A percentile compares a stretch with the other conserved stretches of the same genome.
phyloP scores from a whole-genome alignment of 2,113 vertebrate species.

The Anarhynchus alexandrinus region DNA sequence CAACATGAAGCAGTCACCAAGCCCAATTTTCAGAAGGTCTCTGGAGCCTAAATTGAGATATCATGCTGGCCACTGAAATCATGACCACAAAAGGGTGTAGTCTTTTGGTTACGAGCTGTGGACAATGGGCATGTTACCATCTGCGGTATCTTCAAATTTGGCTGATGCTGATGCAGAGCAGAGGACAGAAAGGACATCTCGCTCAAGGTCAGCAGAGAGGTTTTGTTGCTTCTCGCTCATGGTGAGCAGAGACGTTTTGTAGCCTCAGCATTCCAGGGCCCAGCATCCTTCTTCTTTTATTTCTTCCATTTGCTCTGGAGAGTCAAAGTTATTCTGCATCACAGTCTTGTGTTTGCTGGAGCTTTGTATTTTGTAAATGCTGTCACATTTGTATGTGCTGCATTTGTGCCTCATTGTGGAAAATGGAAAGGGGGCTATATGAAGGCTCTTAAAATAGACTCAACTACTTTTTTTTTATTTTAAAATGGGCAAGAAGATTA shows the following conservation, averaged over 20 bases:
- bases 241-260: not conserved
- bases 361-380: not conserved
- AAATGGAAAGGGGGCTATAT: not conserved
- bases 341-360: not conserved
- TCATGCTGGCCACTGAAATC: not conserved
- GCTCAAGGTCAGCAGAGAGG: not conserved
- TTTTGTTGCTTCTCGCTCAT: not conserved
- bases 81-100: not conserved
- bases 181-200: not conserved
- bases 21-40: not conserved
- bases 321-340: not conserved
- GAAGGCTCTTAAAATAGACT: not conserved
- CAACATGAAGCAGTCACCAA: not conserved
- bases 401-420: not conserved
- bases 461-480: not conserved
- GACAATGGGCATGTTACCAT: not conserved
- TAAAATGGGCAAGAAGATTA: not conserved
- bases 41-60: not conserved
- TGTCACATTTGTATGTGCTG: not conserved
- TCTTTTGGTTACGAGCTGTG: not conserved
- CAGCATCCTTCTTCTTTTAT: not conserved
- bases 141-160: not conserved
- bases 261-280: not conserved
- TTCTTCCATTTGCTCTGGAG: not conserved
- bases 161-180: not conserved